Base-by-base conservation (phyloP, 2,888 invertebrate species). In the Aelia acuminata region DNA sequence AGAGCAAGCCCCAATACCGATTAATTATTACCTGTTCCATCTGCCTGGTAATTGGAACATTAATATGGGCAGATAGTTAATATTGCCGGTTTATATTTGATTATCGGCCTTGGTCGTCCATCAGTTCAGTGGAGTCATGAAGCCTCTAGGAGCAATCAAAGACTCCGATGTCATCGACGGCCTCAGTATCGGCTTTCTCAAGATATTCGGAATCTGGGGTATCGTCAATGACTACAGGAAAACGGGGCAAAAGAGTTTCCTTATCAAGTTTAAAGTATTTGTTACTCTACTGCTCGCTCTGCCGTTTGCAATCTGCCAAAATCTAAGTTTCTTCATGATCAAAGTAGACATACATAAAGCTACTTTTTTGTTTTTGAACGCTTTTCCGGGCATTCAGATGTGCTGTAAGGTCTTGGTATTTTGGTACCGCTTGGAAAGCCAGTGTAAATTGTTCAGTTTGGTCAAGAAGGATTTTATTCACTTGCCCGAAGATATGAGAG, bases 161-260 rank as follows among this genome's bases (percentile, higher is more conserved):
- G 75, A 75, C 75, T 75, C 75, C 22, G 75, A 35, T 39, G 75
- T 75, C 7, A 22, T 75, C 18, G 75, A 75, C 39, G 75, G 75
- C 7, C 75, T 75, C 75, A 75, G 22, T 11, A 35, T 75, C 35
- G 39, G 39, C 35, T 39, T 20, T 22, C 75, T 75, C 75, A 75
- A 75, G 75, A 18, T 75, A 35, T 75, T 75, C 20, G 75, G 75
- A 22, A 20, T 75, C 35, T 75, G 75, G 75, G 39, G 75, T 3
- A 39, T 75, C 75, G 39, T 75, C 75, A 75, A 75, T n/a, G 75
- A 75, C 75, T 75, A 75, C 75, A 35, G 75, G 22, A 75, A 35
- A 11, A 39, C 75, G 8, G 75, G 75, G 3, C 35, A 35, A 39
- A 75, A 39, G 75, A 75, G 39, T 15, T 22, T 35, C 20, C 8